phyloP scores from a whole-genome alignment of 2,888 invertebrate species.

The Tipula unca region DNA sequence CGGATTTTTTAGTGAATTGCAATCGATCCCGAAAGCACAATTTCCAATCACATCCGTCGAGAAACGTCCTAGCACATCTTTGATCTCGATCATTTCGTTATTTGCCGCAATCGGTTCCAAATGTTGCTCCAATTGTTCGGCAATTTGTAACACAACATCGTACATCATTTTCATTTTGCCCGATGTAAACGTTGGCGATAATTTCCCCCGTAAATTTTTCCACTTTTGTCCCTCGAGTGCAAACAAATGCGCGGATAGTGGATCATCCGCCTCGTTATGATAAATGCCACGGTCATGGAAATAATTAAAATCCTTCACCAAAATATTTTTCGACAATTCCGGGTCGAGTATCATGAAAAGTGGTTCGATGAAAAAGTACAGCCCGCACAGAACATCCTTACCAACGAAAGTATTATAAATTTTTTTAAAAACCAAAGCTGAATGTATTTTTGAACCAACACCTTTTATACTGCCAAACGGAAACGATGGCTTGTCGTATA shows the following conservation, averaged over 20 bases:
- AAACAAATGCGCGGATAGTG: constrained; percentile 35
- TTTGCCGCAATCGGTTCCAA: constrained; percentile 26
- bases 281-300: constrained; percentile 37
- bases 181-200: constrained; percentile 44
- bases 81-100: constrained; percentile 33
- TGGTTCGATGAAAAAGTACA: constrained; percentile 25
- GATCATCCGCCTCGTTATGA: constrained; percentile 35
- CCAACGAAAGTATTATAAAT: constrained; percentile 24
- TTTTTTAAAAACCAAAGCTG: constrained; percentile 29
- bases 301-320: constrained; percentile 37
- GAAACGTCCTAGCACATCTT: constrained; percentile 36
- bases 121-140: constrained; percentile 26
- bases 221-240: constrained; percentile 40
- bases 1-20: constrained; percentile 34
- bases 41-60: constrained; percentile 41
- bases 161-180: constrained; percentile 46
- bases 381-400: constrained; percentile 23
- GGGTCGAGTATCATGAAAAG: constrained; percentile 25
- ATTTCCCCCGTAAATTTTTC: constrained; percentile 41
- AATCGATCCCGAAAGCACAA: constrained; percentile 38
- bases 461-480: constrained; percentile 30
- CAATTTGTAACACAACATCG: constrained; percentile 33
- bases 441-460: constrained; percentile 27
- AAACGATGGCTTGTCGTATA: constrained; percentile 33
- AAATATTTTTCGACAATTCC: constrained; percentile 33